These are phyloP conservation scores for Xyrauchen texanus DNA, from an alignment of 2,113 vertebrate genomes.

Conservation along the genomic window DNA sequence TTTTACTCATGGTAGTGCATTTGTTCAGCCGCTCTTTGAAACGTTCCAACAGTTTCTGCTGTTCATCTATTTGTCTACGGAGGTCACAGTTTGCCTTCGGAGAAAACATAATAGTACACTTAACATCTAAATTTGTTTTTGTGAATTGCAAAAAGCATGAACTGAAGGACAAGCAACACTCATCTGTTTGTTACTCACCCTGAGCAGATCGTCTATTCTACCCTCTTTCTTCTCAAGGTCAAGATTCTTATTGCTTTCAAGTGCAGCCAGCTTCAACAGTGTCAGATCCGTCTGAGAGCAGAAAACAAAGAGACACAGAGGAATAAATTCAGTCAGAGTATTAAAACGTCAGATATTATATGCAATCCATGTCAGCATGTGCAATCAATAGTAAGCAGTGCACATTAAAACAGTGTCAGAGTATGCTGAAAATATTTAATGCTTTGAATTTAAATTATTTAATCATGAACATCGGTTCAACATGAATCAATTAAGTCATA, in stretches of 20 bases:
- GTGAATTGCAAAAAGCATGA: no score
- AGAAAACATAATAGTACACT: constrained; percentile 3
- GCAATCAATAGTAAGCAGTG: no score
- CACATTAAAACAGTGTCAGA: no score
- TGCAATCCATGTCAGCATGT: no score
- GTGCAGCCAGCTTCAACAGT: constrained; percentile 94
- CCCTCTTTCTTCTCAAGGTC: constrained; percentile 99
- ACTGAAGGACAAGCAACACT: no score
- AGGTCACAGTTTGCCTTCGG: constrained; percentile 96
- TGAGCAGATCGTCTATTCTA: constrained; percentile 97
- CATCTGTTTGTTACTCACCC: constrained; percentile 79
- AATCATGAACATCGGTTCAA: no score
- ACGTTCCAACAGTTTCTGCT: constrained; percentile 98
- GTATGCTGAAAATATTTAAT: no score
- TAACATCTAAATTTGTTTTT: neutral
- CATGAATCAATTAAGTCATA: no score
- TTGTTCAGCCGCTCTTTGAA: constrained; percentile 99
- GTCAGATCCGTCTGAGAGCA: constrained; percentile 93
- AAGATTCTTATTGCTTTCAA: constrained; percentile 98
- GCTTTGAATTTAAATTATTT: no score
- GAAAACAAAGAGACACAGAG: neutral
- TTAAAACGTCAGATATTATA: no score
- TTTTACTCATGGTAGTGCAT: constrained; percentile 99
- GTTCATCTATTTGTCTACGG: constrained; percentile 97
- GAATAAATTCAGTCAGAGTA: no score